Percentiles rank a stretch among this genome's conserved stretches.
Conservation (phyloP, 2,888 invertebrate species). For the Lasioglossum malachurum region DNA sequence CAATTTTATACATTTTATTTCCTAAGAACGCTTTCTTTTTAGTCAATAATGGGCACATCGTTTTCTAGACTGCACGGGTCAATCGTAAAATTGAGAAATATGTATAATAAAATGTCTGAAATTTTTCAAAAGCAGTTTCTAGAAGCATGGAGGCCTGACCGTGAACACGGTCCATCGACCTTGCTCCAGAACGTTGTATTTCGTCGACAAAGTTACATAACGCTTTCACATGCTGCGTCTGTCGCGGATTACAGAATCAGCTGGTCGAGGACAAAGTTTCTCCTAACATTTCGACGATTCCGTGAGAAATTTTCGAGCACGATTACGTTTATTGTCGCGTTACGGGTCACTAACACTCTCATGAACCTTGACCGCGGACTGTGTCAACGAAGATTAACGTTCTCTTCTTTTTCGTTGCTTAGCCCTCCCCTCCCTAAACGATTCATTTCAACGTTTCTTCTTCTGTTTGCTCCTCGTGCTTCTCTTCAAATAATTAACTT, state of each 20-base stretch:
- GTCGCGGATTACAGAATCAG: slow-evolving; percentile 47
- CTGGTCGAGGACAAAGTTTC: slow-evolving; percentile 26
- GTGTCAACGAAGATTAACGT: neutral
- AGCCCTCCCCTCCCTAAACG: neutral
- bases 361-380: neutral
- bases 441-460: neutral
- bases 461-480: too few relatives aligned
- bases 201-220: slow-evolving; percentile 60
- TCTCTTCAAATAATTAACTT: too few relatives aligned
- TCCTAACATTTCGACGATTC: neutral
- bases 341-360: neutral
- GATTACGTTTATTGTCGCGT: neutral
- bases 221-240: slow-evolving; percentile 47
- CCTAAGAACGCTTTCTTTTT: neutral
- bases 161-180: slow-evolving; percentile 75
- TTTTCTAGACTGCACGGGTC: too few relatives aligned
- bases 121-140: neutral
- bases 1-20: neutral
- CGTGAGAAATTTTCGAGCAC: neutral
- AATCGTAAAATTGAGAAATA: neutral
- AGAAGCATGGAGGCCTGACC: slow-evolving; percentile 5
- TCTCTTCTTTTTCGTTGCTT: neutral
- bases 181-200: slow-evolving; percentile 76
- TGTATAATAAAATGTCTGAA: neutral
- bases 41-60: neutral